These are phyloP conservation scores for Myripristis murdjan DNA, from an alignment of 2,797 vertebrate species.

Conservation along the genomic window DNA sequence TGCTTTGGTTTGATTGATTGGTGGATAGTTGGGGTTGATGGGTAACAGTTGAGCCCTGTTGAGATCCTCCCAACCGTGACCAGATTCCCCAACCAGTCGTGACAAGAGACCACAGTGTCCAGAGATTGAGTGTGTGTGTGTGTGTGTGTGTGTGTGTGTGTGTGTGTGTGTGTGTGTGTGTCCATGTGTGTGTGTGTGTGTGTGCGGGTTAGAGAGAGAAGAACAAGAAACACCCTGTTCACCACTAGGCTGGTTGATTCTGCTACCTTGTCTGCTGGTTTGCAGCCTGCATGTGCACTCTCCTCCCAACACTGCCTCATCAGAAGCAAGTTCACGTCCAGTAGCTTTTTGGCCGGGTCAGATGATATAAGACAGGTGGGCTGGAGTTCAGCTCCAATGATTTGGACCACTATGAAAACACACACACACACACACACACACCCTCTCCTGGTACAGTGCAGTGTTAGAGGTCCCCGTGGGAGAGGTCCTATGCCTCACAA, in stretches of 20 bases:
- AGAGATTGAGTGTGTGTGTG: neutral
- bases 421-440: slow-evolving; percentile 11
- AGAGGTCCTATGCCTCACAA: slow-evolving; percentile 42
- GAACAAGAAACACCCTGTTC: slow-evolving; percentile 1
- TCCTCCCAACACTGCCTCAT: slow-evolving; percentile 28
- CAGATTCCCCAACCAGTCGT: slow-evolving; percentile 21
- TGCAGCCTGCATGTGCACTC: neutral
- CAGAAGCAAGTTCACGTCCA: slow-evolving; percentile 8
- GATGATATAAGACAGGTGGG: slow-evolving; percentile 59
- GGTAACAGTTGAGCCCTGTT: slow-evolving; percentile 56
- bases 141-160: slow-evolving; percentile 15
- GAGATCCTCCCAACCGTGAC: slow-evolving; percentile 48
- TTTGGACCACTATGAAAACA: slow-evolving; percentile 44
- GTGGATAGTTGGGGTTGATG: slow-evolving; percentile 30
- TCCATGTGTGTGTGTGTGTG: slow-evolving; percentile 18
- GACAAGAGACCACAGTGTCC: neutral
- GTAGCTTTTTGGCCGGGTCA: slow-evolving; percentile 40
- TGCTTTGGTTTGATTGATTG: slow-evolving; percentile 35
- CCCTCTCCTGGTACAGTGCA: slow-evolving; percentile 27
- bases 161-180: neutral
- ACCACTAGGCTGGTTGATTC: slow-evolving; percentile 24
- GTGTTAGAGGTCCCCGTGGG: slow-evolving; percentile 15
- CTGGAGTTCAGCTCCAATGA: slow-evolving; percentile 45
- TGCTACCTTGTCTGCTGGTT: neutral
- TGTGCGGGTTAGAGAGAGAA: neutral